These are phyloP conservation scores for Scomber scombrus DNA, from an alignment of 2,113 vertebrate species.

Conservation along the genomic window DNA sequence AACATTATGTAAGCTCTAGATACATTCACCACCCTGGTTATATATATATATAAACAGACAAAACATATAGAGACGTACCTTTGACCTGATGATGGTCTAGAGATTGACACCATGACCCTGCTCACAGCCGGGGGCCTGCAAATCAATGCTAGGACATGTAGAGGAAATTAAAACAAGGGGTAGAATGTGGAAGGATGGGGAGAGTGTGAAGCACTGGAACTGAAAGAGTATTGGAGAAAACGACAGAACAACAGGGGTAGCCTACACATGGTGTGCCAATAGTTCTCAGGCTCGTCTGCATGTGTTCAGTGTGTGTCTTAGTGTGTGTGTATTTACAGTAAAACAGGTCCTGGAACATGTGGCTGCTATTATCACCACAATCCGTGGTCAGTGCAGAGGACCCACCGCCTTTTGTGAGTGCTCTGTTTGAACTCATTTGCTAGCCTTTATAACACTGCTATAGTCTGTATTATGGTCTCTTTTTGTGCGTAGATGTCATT, in stretches of 20 bases:
- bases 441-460: neutral
- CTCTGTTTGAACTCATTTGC: conserved; percentile 31
- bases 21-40: neutral
- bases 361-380: conserved; percentile 80
- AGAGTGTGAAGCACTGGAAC: neutral
- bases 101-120: conserved; percentile 15
- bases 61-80: neutral
- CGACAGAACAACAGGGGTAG: neutral
- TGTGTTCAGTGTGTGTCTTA: conserved; percentile 32
- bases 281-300: conserved; percentile 52
- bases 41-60: neutral
- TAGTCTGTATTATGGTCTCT: neutral
- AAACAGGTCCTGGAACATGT: conserved; percentile 77
- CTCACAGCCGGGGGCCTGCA: conserved; percentile 45
- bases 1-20: too few relatives aligned
- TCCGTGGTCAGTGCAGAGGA: conserved; percentile 69
- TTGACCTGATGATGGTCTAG: conserved; percentile 35
- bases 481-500: neutral
- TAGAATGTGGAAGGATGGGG: neutral
- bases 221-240: conserved; percentile 17
- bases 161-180: neutral
- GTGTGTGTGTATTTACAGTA: conserved; percentile 73
- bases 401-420: conserved; percentile 45
- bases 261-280: conserved; percentile 28
- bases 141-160: conserved; percentile 10